Percentiles rank a stretch among this genome's conserved stretches.
Evolutionary conservation across 2,888 invertebrate genomes (phyloP).

Genomic region (Buathra laborator): DNA sequence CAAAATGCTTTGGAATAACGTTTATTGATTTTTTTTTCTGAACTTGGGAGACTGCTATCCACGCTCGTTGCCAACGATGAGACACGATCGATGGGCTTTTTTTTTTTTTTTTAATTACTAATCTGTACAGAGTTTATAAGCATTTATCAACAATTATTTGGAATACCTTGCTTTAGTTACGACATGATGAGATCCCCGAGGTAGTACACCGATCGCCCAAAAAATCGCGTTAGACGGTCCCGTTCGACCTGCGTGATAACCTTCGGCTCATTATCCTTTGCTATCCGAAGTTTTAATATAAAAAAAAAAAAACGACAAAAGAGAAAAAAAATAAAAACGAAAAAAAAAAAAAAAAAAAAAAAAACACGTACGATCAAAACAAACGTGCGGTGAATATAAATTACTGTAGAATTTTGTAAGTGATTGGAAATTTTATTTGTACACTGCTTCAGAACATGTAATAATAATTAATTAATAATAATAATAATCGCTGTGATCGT

Average conservation of each 20-base stretch:
- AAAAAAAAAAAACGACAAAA: constrained; percentile 21
- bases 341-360: constrained; percentile 6
- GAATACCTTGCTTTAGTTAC: constrained; percentile 65
- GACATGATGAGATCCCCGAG: constrained; percentile 58
- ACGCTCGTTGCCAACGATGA: constrained; percentile 33
- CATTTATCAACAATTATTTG: constrained; percentile 70
- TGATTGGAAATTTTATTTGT: constrained; percentile 73
- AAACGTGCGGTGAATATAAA: constrained; percentile 54
- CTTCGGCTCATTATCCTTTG: constrained; percentile 27
- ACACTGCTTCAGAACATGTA: constrained; percentile 73
- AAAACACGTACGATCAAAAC: constrained; percentile 23
- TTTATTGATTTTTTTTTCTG: constrained; percentile 15
- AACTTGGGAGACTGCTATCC: constrained; percentile 43
- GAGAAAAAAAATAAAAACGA: background rate
- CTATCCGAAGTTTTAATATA: constrained; percentile 31
- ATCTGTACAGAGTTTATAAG: constrained; percentile 67
- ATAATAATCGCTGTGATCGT: constrained; percentile 70
- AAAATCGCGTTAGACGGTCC: constrained; percentile 20
- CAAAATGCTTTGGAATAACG: background rate
- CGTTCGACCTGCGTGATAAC: constrained; percentile 7
- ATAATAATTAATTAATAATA: constrained; percentile 70
- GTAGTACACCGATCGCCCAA: constrained; percentile 62
- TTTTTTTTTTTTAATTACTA: constrained; percentile 40
- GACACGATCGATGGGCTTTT: constrained; percentile 1
- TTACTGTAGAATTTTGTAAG: constrained; percentile 66